A percentile compares a stretch with the other conserved stretches of the same genome.
These are phyloP conservation scores for Ellobium chinense DNA, from an alignment of 2,888 invertebrate species.

Conservation along the genomic window DNA sequence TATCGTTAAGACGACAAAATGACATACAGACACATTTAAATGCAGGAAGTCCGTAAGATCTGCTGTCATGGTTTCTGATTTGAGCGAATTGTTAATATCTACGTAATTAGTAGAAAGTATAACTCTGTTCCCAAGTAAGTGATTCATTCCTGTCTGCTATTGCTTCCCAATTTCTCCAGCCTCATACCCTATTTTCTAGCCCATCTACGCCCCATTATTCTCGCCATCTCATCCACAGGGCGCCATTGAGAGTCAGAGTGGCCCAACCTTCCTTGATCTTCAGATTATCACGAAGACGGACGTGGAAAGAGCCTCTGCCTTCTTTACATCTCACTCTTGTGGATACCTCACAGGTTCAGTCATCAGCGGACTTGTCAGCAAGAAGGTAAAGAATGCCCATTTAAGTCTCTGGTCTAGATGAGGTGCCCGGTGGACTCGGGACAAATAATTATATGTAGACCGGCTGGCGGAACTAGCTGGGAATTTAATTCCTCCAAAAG, in stretches of 20 bases:
- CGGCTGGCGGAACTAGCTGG: too few relatives aligned
- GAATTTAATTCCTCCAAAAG: too few relatives aligned
- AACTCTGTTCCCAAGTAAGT: too few relatives aligned
- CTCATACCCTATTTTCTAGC: neutral
- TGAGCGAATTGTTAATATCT: too few relatives aligned
- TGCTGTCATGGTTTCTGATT: too few relatives aligned
- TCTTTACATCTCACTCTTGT: conserved; percentile 75
- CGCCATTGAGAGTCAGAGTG: conserved; percentile 74
- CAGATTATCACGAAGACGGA: conserved; percentile 70
- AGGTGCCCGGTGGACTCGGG: too few relatives aligned
- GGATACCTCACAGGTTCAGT: conserved; percentile 78
- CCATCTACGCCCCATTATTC: neutral
- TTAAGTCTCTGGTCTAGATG: too few relatives aligned
- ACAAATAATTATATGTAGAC: too few relatives aligned
- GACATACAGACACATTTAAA: too few relatives aligned
- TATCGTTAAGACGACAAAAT: too few relatives aligned
- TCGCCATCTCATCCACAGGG: conserved; percentile 66
- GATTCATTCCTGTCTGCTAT: too few relatives aligned
- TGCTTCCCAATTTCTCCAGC: neutral
- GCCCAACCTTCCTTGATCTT: conserved; percentile 77
- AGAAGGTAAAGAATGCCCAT: conserved; percentile 64
- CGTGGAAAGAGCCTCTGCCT: conserved; percentile 68
- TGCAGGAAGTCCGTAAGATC: too few relatives aligned
- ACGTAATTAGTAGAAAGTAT: neutral
- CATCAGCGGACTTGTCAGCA: conserved; percentile 66